These are phyloP conservation scores for Cistogaster globosa DNA, from an alignment of 2,888 invertebrate genomes.

Conservation along the genomic window DNA sequence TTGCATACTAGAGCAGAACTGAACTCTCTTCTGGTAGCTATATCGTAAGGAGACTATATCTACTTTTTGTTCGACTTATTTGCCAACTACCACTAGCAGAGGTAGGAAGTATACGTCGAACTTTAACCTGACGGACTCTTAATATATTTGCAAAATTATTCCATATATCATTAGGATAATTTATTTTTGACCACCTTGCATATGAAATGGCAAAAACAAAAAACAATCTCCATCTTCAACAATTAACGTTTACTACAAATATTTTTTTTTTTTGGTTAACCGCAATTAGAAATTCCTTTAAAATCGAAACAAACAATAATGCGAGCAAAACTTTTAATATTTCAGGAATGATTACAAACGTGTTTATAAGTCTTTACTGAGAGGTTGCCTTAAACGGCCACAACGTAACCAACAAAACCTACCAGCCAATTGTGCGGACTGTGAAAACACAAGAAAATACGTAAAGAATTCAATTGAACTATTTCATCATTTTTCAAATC, in stretches of 20 bases:
- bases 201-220: background rate
- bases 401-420: constrained; percentile 81
- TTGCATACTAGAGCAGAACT: no score
- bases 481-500: constrained; percentile 83
- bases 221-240: background rate
- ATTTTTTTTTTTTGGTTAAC: background rate
- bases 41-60: no score
- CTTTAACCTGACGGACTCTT: no score
- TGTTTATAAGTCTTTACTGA: constrained; percentile 82
- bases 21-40: no score
- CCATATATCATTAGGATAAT: no score
- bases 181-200: background rate
- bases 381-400: constrained; percentile 81
- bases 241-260: background rate
- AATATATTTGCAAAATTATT: no score
- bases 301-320: constrained; percentile 23
- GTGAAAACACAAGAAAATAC: constrained; percentile 82
- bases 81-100: no score
- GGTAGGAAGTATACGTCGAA: no score
- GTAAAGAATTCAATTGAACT: constrained; percentile 82
- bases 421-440: constrained; percentile 81
- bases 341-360: constrained; percentile 82
- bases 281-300: background rate
- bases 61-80: no score
- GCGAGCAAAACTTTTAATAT: constrained; percentile 61